Evolutionary conservation across 2,797 vertebrate genomes (phyloP).

Genomic region (Babyrousa celebensis): DNA sequence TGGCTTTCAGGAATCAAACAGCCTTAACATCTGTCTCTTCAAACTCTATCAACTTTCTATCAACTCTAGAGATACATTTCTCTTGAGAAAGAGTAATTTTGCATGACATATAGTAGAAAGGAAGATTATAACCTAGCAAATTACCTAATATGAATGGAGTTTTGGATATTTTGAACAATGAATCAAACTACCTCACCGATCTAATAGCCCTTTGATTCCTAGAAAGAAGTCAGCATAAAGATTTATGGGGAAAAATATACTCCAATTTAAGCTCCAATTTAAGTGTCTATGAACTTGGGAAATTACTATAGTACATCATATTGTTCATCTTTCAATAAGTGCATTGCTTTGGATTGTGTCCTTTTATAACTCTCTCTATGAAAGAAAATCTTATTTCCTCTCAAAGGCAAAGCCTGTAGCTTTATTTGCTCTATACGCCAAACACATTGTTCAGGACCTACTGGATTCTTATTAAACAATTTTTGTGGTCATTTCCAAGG

Average conservation of each 20-base stretch:
- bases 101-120: not conserved
- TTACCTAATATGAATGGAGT: not conserved
- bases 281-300: not conserved
- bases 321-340: not conserved
- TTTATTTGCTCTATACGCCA: not conserved
- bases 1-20: not conserved
- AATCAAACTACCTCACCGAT: not conserved
- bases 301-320: not conserved
- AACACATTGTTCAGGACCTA: not conserved
- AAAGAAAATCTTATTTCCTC: not conserved
- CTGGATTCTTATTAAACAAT: not conserved
- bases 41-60: too few species aligned
- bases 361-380: not conserved
- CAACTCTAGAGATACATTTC: not conserved
- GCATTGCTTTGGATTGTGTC: not conserved
- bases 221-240: not conserved
- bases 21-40: not conserved
- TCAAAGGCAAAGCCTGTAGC: not conserved
- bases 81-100: not conserved
- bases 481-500: not conserved
- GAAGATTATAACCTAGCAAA: not conserved
- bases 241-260: not conserved
- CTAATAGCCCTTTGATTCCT: not conserved
- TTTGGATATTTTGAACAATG: not conserved
- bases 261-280: not conserved